A percentile compares a stretch with the other conserved stretches of the same genome.
These are phyloP conservation scores for Salminus brasiliensis DNA, from an alignment of 2,113 vertebrate genomes.

Conservation along the genomic window DNA sequence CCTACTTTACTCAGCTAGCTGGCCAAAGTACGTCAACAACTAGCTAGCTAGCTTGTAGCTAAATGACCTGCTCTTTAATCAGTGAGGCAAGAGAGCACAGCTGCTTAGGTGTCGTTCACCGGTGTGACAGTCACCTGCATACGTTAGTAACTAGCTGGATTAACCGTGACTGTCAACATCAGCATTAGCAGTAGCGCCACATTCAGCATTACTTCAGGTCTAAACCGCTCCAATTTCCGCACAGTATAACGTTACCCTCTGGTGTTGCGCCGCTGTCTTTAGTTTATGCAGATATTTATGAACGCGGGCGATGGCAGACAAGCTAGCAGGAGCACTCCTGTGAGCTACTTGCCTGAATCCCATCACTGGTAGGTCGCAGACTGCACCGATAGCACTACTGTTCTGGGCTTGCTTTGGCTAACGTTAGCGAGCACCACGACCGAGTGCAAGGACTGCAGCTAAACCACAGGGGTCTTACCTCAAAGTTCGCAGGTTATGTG, in stretches of 20 bases:
- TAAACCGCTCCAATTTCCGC: no score
- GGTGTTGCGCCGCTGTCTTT: neutral
- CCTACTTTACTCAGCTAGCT: neutral
- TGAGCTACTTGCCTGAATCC: neutral
- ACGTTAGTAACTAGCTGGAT: neutral
- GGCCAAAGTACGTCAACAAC: no score
- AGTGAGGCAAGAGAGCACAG: no score
- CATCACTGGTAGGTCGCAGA: neutral
- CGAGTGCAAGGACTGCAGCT: neutral
- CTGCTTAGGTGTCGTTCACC: neutral
- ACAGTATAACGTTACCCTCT: neutral
- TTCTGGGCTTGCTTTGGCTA: neutral
- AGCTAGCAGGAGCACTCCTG: neutral
- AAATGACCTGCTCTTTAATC: neutral
- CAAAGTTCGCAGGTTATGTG: neutral
- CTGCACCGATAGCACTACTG: no score
- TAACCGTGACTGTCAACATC: neutral
- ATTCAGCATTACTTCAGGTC: no score
- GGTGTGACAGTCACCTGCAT: neutral
- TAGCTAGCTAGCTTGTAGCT: neutral
- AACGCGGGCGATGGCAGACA: no score
- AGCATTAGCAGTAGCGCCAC: no score
- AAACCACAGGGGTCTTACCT: constrained; percentile 46
- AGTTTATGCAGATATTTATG: no score
- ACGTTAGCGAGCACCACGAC: neutral